A percentile compares a stretch with the other conserved stretches of the same genome.
These are phyloP conservation scores for Hylaeus anthracinus DNA, from an alignment of 1,140 invertebrate genomes.

Conservation along the genomic window DNA sequence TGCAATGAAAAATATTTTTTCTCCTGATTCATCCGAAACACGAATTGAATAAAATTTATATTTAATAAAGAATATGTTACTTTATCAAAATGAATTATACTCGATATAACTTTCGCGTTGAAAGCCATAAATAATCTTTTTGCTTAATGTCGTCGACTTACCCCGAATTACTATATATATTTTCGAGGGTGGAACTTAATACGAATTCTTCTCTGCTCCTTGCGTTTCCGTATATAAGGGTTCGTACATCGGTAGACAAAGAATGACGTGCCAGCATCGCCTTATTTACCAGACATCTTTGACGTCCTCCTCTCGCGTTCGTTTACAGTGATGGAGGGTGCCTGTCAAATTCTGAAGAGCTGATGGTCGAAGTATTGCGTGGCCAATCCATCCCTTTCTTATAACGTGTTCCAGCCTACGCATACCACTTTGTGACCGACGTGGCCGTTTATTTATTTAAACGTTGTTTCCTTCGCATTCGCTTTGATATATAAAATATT, in stretches of 20 bases:
- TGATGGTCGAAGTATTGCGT: constrained; percentile 5
- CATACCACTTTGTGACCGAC: no score
- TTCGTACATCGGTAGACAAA: constrained; percentile 23
- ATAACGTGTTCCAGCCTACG: neutral
- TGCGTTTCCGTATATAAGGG: constrained; percentile 8
- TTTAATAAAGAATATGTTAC: no score
- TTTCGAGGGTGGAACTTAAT: neutral
- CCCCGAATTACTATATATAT: no score
- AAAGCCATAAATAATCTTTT: neutral
- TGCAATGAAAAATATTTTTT: no score
- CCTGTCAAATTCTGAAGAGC: constrained; percentile 48
- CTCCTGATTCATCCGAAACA: no score
- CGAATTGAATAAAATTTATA: no score
- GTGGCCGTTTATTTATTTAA: neutral
- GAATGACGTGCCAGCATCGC: constrained; percentile 48
- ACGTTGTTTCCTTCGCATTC: neutral
- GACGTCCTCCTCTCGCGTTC: constrained; percentile 45
- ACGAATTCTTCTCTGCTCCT: neutral
- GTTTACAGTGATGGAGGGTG: constrained; percentile 55
- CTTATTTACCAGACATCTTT: constrained; percentile 56
- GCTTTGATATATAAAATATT: no score
- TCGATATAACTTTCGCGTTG: no score
- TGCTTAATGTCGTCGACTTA: neutral
- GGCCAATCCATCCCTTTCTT: neutral
- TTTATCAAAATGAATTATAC: no score